Evolutionary conservation across 2,888 invertebrate species (phyloP).

Genomic region (Alsophila aescularia): DNA sequence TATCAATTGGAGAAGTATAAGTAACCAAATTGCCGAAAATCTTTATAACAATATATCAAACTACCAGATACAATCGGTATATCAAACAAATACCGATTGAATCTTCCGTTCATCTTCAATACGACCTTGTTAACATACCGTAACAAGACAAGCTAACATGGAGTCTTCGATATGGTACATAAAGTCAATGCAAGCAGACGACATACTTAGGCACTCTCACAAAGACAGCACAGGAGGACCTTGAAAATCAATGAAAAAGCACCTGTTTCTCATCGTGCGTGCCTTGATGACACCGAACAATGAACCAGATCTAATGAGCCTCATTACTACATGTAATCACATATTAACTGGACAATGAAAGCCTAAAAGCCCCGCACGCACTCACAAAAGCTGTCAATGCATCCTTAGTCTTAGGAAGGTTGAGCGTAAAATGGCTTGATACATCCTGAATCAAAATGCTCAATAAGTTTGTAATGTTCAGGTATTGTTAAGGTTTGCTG

Average conservation of each 20-base stretch:
- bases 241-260: slow-evolving; percentile 26
- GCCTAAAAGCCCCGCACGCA: slow-evolving; percentile 1
- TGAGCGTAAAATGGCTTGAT: slow-evolving; percentile 1
- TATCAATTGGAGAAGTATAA: no score
- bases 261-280: slow-evolving; percentile 11
- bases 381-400: background rate
- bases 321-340: slow-evolving; percentile 21
- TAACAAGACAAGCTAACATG: no score
- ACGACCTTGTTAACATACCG: no score
- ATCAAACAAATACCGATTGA: no score
- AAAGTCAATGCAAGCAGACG: no score
- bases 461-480: background rate
- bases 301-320: slow-evolving; percentile 12
- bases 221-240: slow-evolving; percentile 9
- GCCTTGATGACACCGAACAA: slow-evolving; percentile 14
- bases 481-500: slow-evolving; percentile 5
- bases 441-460: background rate
- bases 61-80: no score
- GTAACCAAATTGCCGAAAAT: no score
- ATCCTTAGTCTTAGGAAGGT: background rate
- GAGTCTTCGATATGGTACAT: no score
- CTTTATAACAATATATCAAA: no score
- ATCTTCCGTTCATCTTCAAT: no score
- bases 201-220: background rate
- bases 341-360: slow-evolving; percentile 24